phyloP scores from a whole-genome alignment of 2,113 vertebrate species.

The Cynocephalus volans region DNA sequence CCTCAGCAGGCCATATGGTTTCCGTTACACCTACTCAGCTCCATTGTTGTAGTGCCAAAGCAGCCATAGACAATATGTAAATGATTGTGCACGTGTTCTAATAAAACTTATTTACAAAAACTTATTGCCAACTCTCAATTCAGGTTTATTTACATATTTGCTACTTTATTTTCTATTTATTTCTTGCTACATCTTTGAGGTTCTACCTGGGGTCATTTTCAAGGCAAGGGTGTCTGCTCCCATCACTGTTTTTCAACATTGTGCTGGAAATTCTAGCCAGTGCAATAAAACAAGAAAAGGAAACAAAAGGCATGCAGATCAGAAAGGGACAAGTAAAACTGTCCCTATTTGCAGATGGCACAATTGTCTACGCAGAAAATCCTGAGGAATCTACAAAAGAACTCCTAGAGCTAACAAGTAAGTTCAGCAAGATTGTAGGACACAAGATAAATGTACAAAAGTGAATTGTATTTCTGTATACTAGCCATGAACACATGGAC shows the following conservation, averaged over 20 bases:
- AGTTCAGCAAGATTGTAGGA: not conserved
- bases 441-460: slow-evolving; percentile 7
- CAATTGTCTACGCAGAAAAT: not conserved
- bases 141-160: not conserved
- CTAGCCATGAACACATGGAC: not conserved
- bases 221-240: not conserved
- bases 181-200: slow-evolving; percentile 48
- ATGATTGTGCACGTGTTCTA: slow-evolving; percentile 58
- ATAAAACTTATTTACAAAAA: slow-evolving; percentile 54
- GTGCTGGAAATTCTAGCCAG: not conserved
- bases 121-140: slow-evolving; percentile 22
- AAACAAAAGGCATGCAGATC: not conserved
- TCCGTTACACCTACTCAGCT: slow-evolving; percentile 2
- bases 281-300: not conserved
- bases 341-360: not conserved
- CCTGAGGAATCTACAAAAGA: not conserved
- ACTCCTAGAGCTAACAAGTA: slow-evolving; percentile 36
- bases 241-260: not conserved
- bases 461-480: slow-evolving; percentile 8
- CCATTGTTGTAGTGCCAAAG: slow-evolving; percentile 7
- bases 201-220: slow-evolving; percentile 35
- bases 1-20: slow-evolving; percentile 1
- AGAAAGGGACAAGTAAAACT: slow-evolving; percentile 31
- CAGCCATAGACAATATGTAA: slow-evolving; percentile 36
- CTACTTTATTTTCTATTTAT: slow-evolving; percentile 27